Evolutionary conservation across 2,113 vertebrate genomes (phyloP).

Genomic region (Cathartes aura): DNA sequence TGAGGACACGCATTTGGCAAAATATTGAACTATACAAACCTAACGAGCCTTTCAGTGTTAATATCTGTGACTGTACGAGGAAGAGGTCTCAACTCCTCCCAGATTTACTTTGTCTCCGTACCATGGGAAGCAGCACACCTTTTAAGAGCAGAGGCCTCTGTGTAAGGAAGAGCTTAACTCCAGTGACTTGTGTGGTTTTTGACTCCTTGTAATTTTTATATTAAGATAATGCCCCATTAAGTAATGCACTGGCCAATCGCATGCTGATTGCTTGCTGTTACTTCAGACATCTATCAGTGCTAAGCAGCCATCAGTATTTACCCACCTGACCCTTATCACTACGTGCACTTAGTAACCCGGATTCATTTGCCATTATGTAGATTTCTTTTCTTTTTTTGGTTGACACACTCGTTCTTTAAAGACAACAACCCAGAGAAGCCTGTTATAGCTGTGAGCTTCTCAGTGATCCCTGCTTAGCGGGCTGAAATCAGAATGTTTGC

Average conservation of each 20-base stretch:
- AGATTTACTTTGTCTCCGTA: rapidly evolving
- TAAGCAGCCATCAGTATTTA: constrained; percentile 51
- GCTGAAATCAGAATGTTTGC: constrained; percentile 70
- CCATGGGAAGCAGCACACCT: not conserved
- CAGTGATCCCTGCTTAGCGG: not conserved
- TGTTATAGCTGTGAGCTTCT: not conserved
- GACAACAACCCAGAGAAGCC: constrained; percentile 9
- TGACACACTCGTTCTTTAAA: not conserved
- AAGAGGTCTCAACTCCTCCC: not conserved
- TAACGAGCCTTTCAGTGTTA: not conserved
- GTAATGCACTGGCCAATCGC: not conserved
- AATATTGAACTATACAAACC: not conserved
- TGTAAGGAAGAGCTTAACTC: not conserved
- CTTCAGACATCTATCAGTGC: not conserved
- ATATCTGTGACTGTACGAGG: not conserved
- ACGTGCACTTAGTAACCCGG: constrained; percentile 13
- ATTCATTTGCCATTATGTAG: constrained; percentile 6
- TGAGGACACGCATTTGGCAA: not conserved
- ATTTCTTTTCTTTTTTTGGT: not conserved
- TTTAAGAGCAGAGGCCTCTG: not conserved
- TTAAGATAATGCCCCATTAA: not conserved
- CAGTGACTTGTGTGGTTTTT: not conserved
- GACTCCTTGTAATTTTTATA: not conserved
- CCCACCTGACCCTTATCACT: constrained; percentile 49
- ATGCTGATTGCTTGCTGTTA: not conserved